A percentile compares a stretch with the other conserved stretches of the same genome.
These are phyloP conservation scores for Oncorhynchus kisutch DNA, from an alignment of 2,113 vertebrate genomes.

Conservation along the genomic window DNA sequence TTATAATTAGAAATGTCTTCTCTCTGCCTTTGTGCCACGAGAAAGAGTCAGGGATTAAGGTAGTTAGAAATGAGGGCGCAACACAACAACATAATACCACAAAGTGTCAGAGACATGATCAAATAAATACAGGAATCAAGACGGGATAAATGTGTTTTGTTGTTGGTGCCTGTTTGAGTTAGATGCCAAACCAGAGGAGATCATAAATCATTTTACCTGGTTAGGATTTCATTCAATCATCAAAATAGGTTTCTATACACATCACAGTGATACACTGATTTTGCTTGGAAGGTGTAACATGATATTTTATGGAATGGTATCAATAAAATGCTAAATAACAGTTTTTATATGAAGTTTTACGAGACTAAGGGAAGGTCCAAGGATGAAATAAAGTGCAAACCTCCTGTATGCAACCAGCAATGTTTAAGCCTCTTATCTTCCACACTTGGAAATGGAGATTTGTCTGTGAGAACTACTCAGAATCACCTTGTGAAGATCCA, in stretches of 20 bases:
- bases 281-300: too few relatives aligned
- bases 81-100: conserved; percentile 48
- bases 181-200: conserved; percentile 24
- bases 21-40: background rate
- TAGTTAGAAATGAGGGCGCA: conserved; percentile 39
- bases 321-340: too few relatives aligned
- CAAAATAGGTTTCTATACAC: too few relatives aligned
- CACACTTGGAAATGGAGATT: background rate
- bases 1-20: conserved; percentile 16
- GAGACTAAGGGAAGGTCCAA: too few relatives aligned
- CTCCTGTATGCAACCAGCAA: conserved; percentile 2
- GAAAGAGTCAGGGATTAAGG: conserved; percentile 7
- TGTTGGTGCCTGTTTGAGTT: conserved; percentile 44
- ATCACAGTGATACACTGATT: too few relatives aligned
- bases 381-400: too few relatives aligned
- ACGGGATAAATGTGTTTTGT: conserved; percentile 51
- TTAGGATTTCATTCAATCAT: background rate
- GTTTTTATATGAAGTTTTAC: too few relatives aligned
- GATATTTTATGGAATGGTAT: too few relatives aligned
- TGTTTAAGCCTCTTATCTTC: background rate
- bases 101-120: conserved; percentile 45
- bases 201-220: conserved; percentile 20
- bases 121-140: conserved; percentile 44
- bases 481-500: too few relatives aligned
- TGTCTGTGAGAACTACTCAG: background rate